Conservation (phyloP, 2,797 vertebrate genomes). For the Chaunax sp. region DNA sequence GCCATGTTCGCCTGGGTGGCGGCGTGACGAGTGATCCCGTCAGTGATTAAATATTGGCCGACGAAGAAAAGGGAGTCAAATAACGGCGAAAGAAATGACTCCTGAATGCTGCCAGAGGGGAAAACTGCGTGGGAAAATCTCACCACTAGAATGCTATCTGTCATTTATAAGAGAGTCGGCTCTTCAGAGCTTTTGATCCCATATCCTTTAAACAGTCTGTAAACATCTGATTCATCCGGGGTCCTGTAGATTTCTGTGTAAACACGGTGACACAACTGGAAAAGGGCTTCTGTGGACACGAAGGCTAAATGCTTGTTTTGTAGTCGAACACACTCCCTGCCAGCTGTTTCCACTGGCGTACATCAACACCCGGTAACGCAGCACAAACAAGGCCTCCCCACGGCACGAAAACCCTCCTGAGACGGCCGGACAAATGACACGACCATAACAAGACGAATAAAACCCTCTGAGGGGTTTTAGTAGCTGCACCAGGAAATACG, state of each 20-base stretch:
- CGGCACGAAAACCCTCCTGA: constrained; percentile 28
- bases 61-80: constrained; percentile 26
- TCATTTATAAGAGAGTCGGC: constrained; percentile 12
- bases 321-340: background rate
- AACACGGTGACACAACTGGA: too few relatives aligned
- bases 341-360: constrained; percentile 53
- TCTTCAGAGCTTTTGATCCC: constrained; percentile 20
- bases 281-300: constrained; percentile 16
- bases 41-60: constrained; percentile 39
- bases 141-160: constrained; percentile 10
- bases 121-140: constrained; percentile 33
- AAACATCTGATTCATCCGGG: too few relatives aligned
- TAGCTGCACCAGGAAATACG: constrained; percentile 16
- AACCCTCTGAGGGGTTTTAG: constrained; percentile 1
- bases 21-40: constrained; percentile 10
- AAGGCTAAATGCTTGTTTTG: constrained; percentile 48
- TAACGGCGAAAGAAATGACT: constrained; percentile 25
- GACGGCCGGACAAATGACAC: constrained; percentile 24
- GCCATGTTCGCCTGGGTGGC: constrained; percentile 45
- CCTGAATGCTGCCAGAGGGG: constrained; percentile 8
- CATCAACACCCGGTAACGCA: constrained; percentile 34
- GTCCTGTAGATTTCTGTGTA: background rate
- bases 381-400: constrained; percentile 42
- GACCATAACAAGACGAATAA: background rate
- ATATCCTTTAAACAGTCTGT: constrained; percentile 20